A percentile compares a stretch with the other conserved stretches of the same genome.
phyloP scores from a whole-genome alignment of 1,140 invertebrate genomes.

The Zeugodacus cucurbitae region DNA sequence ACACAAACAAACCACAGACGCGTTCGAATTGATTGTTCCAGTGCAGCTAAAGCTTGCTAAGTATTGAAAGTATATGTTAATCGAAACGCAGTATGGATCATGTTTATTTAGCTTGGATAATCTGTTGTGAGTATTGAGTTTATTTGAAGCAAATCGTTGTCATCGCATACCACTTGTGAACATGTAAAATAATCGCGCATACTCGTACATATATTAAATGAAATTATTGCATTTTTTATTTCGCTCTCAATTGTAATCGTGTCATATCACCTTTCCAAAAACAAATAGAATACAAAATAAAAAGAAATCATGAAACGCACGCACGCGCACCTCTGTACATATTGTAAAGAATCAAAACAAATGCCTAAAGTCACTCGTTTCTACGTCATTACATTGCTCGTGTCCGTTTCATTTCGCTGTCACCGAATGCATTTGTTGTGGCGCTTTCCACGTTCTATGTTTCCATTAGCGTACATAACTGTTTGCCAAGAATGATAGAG shows the following conservation, averaged over 20 bases:
- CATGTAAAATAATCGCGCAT: background rate
- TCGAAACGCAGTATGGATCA: background rate
- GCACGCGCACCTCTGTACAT: constrained; percentile 6
- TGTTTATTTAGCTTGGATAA: constrained; percentile 13
- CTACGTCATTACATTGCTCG: constrained; percentile 12
- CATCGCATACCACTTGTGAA: background rate
- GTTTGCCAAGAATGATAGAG: too few species aligned
- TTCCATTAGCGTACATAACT: background rate
- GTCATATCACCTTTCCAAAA: background rate
- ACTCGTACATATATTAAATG: background rate
- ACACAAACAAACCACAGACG: background rate
- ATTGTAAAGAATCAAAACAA: background rate
- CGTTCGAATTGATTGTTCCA: background rate
- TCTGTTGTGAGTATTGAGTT: constrained; percentile 22
- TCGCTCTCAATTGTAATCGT: background rate
- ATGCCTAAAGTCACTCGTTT: background rate
- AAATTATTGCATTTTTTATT: background rate
- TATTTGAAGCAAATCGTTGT: constrained; percentile 16
- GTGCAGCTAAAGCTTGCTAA: background rate
- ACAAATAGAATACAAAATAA: background rate
- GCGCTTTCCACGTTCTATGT: constrained; percentile 5
- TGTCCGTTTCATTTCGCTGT: background rate
- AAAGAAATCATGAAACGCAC: background rate
- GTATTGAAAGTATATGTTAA: background rate
- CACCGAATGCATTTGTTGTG: background rate